Conservation (phyloP, 2,113 vertebrate species). For the Platichthys stellatus region DNA sequence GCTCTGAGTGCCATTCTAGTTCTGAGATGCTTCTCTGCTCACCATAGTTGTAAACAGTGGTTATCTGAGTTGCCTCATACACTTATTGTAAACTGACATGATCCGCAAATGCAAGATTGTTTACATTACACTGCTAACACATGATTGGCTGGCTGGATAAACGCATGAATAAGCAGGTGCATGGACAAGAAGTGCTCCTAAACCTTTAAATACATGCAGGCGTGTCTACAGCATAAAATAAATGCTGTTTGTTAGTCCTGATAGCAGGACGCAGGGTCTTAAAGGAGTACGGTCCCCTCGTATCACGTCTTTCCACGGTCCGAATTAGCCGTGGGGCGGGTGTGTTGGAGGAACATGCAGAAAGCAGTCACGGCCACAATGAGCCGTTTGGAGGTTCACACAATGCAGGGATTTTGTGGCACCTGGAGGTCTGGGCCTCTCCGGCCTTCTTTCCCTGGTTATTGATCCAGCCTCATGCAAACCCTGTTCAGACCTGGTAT, state of each 20-base stretch:
- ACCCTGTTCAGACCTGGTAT: no score
- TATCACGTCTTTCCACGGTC: not conserved
- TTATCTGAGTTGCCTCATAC: not conserved
- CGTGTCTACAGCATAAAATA: no score
- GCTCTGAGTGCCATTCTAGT: no score
- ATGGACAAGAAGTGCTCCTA: no score
- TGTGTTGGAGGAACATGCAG: no score
- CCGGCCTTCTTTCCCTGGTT: not conserved
- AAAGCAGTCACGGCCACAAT: not conserved
- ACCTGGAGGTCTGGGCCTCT: not conserved
- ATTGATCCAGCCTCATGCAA: not conserved
- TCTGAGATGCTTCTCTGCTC: not conserved
- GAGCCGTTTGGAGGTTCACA: not conserved
- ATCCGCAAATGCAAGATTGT: not conserved
- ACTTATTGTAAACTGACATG: not conserved
- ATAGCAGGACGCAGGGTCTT: no score
- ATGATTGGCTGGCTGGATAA: not conserved
- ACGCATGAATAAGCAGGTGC: no score
- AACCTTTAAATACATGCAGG: no score
- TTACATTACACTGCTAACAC: not conserved
- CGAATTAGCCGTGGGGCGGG: not conserved
- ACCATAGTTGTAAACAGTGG: not conserved
- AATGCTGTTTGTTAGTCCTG: no score
- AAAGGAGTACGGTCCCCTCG: not conserved
- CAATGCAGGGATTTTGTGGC: not conserved